These are phyloP conservation scores for Ginglymostoma cirratum DNA, from an alignment of 2,113 vertebrate genomes.

Conservation along the genomic window DNA sequence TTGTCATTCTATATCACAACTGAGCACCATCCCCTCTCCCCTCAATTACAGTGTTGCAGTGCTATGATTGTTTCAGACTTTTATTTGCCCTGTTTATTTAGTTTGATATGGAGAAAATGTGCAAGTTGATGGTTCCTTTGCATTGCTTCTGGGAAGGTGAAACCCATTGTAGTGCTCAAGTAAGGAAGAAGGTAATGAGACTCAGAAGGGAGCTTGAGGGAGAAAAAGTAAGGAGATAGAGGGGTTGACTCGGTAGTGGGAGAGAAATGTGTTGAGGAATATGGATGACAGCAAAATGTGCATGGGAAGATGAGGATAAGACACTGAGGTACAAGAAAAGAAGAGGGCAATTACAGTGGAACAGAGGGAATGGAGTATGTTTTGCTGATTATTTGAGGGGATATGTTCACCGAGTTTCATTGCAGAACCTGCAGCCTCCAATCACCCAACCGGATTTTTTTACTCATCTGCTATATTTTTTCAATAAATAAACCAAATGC, in stretches of 20 bases:
- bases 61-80: neutral
- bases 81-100: neutral
- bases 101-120: neutral
- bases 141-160: neutral
- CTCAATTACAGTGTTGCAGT: neutral
- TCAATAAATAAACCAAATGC: neutral
- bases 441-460: neutral
- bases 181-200: neutral
- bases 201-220: neutral
- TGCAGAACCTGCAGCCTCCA: neutral
- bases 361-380: neutral
- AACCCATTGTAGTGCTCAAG: neutral
- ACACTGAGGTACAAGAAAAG: neutral
- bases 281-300: neutral
- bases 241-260: neutral
- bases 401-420: neutral
- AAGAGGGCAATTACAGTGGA: neutral
- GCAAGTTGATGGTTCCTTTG: neutral
- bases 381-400: neutral
- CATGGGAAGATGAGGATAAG: neutral
- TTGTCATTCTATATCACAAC: neutral
- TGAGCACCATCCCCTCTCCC: too few species aligned
- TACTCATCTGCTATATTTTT: neutral
- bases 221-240: neutral
- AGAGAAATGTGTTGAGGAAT: neutral